Evolutionary conservation across 2,797 vertebrate species (phyloP), one percentile per base, ranked within the genome.

Genomic region (Argyrosomus regius): DNA sequence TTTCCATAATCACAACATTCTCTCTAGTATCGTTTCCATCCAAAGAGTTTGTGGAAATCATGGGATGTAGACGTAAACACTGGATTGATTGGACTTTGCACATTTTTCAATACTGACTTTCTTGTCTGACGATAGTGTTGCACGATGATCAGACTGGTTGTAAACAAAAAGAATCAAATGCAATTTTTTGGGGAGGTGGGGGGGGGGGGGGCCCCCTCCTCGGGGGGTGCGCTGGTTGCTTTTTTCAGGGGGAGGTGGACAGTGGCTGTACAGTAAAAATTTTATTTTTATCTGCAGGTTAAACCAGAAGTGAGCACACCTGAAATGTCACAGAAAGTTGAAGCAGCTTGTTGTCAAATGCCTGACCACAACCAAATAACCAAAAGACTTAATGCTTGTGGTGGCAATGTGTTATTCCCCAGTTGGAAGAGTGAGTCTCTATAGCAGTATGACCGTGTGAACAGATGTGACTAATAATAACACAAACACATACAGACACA

Each of bases 351-450:
- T 9, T 39, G 4, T 5, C 0, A 48, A 56, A 52, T 48, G 52
- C 11, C 8, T 46, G 20, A 82, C 5, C 9, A 7, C 31, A 53
- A 52, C 28, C 12, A n/a, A 41, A 62, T 72, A 58, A 16, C 7
- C 28, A 50, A 31, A 78, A 49, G 14, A 17, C 35, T 18, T 5
- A 28, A 49, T 24, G 3, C 3, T 26, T 62, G 12, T 22, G 26
- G 18, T 6, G 24, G 65, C 16, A 2, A 8, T 35, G 8, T 46
- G 43, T 59, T 79, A 50, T 80, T 69, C 56, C 20, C 16, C 56
- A 58, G n/a, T 75, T 61, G 48, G 53, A 76, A 39, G 50, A 10
- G 26, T 56, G 43, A 80, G 64, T 82, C 53, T 66, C 59, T 35
- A 2, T 35, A 8, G 0, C 65, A 12, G 45, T 61, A 50, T 59